Conservation (phyloP, 2,797 vertebrate genomes). For the Triplophysa yarkandensis region DNA sequence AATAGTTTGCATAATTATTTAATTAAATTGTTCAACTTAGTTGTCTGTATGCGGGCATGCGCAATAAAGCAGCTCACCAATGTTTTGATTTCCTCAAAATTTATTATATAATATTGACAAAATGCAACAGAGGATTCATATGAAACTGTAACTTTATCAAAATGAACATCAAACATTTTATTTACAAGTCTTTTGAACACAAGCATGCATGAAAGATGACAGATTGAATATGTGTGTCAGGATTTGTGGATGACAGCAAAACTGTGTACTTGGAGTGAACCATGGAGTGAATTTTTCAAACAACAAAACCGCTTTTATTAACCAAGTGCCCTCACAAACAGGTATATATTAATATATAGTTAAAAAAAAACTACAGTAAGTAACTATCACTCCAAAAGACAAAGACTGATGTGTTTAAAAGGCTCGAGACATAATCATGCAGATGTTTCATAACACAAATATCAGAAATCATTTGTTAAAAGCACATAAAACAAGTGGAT, state of each 20-base stretch:
- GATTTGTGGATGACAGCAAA: background rate
- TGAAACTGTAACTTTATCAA: slow-evolving; percentile 17
- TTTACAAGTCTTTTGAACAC: slow-evolving; percentile 10
- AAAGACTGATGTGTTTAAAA: background rate
- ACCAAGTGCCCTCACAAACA: background rate
- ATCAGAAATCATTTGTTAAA: slow-evolving; percentile 1
- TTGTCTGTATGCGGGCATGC: background rate
- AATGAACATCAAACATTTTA: background rate
- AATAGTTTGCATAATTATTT: slow-evolving; percentile 4
- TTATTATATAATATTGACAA: slow-evolving; percentile 24
- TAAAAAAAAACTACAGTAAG: slow-evolving; percentile 17
- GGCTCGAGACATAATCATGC: background rate
- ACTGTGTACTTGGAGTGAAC: background rate
- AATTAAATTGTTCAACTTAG: background rate
- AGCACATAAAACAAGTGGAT: background rate
- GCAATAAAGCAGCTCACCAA: background rate
- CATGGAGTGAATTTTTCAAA: background rate
- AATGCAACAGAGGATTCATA: slow-evolving; percentile 6
- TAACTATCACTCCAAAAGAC: slow-evolving; percentile 16
- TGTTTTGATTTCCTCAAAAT: slow-evolving; percentile 6
- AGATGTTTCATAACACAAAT: slow-evolving; percentile 1
- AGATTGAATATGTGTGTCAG: background rate
- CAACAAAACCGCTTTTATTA: slow-evolving; percentile 11
- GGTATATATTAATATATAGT: slow-evolving; percentile 5
- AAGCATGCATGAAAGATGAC: slow-evolving; percentile 15